phyloP scores from a whole-genome alignment of 2,113 vertebrate species.

The Chunga burmeisteri region DNA sequence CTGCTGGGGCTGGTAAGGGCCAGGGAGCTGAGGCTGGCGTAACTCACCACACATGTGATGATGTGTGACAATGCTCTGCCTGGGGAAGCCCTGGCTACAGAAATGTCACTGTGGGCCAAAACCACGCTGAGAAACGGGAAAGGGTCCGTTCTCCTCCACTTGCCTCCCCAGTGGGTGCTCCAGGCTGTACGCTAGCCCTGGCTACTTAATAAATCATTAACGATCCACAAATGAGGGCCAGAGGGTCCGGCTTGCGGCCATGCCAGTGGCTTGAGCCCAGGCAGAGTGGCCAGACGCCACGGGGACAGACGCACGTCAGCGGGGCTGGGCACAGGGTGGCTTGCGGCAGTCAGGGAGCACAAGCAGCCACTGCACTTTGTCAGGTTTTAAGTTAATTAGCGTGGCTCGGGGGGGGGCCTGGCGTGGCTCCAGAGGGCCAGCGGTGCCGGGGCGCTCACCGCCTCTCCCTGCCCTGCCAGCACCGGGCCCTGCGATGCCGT shows the following conservation, averaged over 20 bases:
- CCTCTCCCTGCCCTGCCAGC: slow-evolving; percentile 68
- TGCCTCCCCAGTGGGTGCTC: not conserved
- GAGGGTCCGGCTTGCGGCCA: not conserved
- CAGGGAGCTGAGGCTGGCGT: not conserved
- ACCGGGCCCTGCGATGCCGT: slow-evolving; percentile 91
- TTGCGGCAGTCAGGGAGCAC: not conserved
- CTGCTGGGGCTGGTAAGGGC: not conserved
- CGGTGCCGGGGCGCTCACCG: not conserved
- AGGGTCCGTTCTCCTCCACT: rapidly evolving
- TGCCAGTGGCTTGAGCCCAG: not conserved
- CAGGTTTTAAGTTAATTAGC: not conserved
- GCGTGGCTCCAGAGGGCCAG: not conserved
- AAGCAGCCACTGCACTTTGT: rapidly evolving
- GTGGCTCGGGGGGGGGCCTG: not conserved
- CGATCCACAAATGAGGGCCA: not conserved
- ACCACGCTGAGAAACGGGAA: not conserved
- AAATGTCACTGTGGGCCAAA: not conserved
- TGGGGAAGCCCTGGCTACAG: not conserved
- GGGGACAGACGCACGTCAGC: not conserved
- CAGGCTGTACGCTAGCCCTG: not conserved
- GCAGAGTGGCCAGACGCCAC: not conserved
- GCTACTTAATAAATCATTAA: not conserved
- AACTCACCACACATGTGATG: not conserved
- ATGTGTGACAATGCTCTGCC: not conserved
- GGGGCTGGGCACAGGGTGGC: not conserved